Evolutionary conservation across 2,797 vertebrate genomes (phyloP).

Genomic region (Characodon lateralis): DNA sequence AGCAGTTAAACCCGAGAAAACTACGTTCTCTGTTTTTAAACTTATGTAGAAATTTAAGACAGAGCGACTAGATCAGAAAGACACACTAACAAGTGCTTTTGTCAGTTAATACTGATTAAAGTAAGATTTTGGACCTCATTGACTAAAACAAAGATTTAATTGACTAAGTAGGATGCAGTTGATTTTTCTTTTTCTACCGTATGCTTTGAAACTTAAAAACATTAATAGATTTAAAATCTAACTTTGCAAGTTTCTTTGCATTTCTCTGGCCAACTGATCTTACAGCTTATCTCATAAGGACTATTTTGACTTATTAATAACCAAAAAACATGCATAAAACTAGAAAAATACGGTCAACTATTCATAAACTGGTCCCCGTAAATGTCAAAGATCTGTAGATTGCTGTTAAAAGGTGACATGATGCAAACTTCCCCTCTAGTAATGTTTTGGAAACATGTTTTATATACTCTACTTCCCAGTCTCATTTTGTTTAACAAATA

Average conservation of each 20-base stretch:
- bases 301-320: neutral
- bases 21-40: neutral
- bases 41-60: constrained; percentile 2
- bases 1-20: neutral
- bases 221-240: neutral
- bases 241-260: neutral
- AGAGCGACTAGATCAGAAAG: constrained; percentile 1
- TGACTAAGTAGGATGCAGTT: neutral
- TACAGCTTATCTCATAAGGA: neutral
- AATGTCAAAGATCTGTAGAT: neutral
- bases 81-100: neutral
- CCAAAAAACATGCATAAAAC: neutral
- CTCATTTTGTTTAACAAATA: neutral
- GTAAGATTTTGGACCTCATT: neutral
- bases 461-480: neutral
- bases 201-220: neutral
- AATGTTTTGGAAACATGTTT: neutral
- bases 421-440: neutral
- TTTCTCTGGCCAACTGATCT: neutral
- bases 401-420: neutral
- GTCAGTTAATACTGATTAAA: neutral
- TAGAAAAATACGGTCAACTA: neutral
- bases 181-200: neutral
- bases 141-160: neutral
- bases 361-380: neutral